Conservation (phyloP, 2,888 invertebrate species). For the Notocelia uddmanniana region DNA sequence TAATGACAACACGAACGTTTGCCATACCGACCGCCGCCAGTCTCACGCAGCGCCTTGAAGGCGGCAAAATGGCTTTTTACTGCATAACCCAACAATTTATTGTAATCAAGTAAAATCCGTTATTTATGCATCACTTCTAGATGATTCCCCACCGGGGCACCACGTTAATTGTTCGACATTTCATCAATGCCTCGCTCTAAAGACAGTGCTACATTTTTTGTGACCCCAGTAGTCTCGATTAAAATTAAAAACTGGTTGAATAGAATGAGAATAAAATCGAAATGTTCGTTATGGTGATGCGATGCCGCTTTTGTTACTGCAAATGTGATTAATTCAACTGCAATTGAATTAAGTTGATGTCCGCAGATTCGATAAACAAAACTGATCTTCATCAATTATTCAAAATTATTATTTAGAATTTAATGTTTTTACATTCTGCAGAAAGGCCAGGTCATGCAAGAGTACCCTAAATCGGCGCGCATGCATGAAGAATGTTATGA, state of each 20-base stretch:
- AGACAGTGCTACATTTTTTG: slow-evolving; percentile 62
- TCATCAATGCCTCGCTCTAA: slow-evolving; percentile 75
- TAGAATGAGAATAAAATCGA: slow-evolving; percentile 55
- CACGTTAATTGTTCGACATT: slow-evolving; percentile 75
- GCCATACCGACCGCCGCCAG: slow-evolving; percentile 58
- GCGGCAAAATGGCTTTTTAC: slow-evolving; percentile 73
- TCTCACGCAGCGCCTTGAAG: slow-evolving; percentile 65
- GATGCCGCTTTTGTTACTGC: slow-evolving; percentile 14
- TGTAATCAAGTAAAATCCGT: slow-evolving; percentile 69
- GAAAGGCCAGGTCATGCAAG: no score
- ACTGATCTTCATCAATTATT: no score
- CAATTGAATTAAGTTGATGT: slow-evolving; percentile 25
- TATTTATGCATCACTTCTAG: slow-evolving; percentile 76
- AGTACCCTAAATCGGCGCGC: no score
- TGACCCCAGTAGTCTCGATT: slow-evolving; percentile 50
- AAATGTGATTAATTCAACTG: slow-evolving; percentile 18
- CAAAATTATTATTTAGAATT: no score
- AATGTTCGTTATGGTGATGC: slow-evolving; percentile 53
- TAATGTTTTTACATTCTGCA: no score
- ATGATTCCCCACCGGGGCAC: slow-evolving; percentile 69
- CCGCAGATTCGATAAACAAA: not conserved
- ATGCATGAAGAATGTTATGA: no score
- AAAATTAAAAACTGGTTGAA: slow-evolving; percentile 41
- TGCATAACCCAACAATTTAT: slow-evolving; percentile 67
- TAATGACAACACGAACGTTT: slow-evolving; percentile 43